phyloP scores from a whole-genome alignment of 1,140 invertebrate species.

The Ridgeia piscesae region DNA sequence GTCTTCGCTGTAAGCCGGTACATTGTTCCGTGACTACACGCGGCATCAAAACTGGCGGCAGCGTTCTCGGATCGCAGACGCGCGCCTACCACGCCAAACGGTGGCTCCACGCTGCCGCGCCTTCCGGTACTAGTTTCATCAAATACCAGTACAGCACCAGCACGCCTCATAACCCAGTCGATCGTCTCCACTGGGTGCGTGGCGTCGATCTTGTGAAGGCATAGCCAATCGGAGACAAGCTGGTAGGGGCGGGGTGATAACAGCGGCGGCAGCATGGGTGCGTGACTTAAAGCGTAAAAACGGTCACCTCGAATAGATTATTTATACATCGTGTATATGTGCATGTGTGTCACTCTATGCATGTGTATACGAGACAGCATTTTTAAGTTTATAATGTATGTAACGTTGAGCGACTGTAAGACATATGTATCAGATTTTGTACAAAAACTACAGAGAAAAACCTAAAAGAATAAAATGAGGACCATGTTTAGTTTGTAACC shows the following conservation, averaged over 20 bases:
- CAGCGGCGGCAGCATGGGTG: background rate
- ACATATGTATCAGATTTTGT: background rate
- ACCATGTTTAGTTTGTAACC: background rate
- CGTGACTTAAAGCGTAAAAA: background rate
- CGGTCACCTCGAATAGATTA: background rate
- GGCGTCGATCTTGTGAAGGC: background rate
- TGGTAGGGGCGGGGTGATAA: background rate
- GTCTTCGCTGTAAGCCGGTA: background rate
- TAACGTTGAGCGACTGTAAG: background rate
- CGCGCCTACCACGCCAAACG: background rate
- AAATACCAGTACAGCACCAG: background rate
- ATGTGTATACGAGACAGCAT: background rate
- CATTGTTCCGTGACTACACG: background rate
- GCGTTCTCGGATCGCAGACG: background rate
- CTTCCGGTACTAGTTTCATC: background rate
- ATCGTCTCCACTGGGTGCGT: background rate
- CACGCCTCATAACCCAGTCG: background rate
- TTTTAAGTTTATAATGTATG: conserved; percentile 7
- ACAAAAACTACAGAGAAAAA: conserved; percentile 1
- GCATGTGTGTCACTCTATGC: background rate
- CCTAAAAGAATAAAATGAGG: background rate
- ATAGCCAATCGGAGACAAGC: background rate
- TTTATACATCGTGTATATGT: conserved; percentile 2
- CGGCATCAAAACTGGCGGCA: background rate
- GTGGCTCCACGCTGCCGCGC: background rate